Evolutionary conservation across 2,888 invertebrate genomes (phyloP).

Genomic region (Eilema depressum): DNA sequence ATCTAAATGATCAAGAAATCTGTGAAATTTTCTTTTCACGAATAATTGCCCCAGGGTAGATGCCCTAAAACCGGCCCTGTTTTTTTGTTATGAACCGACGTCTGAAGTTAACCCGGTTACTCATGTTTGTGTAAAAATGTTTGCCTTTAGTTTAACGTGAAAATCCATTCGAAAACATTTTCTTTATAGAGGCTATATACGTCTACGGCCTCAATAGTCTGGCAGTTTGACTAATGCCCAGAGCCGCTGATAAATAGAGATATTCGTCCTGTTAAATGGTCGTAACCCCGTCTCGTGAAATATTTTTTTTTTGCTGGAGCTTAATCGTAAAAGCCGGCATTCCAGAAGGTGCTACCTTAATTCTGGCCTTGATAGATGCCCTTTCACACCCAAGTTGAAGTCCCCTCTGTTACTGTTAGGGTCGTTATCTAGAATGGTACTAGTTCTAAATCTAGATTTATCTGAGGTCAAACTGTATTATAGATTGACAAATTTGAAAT

Average conservation of each 20-base stretch:
- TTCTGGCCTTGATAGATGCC: background rate
- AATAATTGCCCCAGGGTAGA: background rate
- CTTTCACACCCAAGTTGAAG: too few relatives aligned
- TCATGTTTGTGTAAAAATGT: conserved; percentile 35
- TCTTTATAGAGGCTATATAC: conserved; percentile 16
- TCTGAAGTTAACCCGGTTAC: conserved; percentile 39
- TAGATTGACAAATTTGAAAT: too few relatives aligned
- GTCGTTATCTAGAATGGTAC: too few relatives aligned
- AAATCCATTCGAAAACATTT: conserved; percentile 16
- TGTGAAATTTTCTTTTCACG: background rate
- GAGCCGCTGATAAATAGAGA: background rate
- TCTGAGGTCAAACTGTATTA: too few relatives aligned
- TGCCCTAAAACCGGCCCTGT: background rate
- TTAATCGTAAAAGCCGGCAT: background rate
- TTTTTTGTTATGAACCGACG: background rate
- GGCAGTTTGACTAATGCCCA: conserved; percentile 13
- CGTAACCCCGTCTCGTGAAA: background rate
- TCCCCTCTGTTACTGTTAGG: too few relatives aligned
- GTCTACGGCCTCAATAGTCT: conserved; percentile 15
- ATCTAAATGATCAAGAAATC: too few relatives aligned
- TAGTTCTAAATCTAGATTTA: too few relatives aligned
- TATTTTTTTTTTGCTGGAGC: background rate
- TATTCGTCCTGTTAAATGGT: conserved; percentile 12
- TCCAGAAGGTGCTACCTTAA: background rate
- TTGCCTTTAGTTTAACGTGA: conserved; percentile 18